Evolutionary conservation across 2,113 vertebrate species (phyloP), one percentile per base, ranked within the genome.

Genomic region (Psilopogon haemacephalus): DNA sequence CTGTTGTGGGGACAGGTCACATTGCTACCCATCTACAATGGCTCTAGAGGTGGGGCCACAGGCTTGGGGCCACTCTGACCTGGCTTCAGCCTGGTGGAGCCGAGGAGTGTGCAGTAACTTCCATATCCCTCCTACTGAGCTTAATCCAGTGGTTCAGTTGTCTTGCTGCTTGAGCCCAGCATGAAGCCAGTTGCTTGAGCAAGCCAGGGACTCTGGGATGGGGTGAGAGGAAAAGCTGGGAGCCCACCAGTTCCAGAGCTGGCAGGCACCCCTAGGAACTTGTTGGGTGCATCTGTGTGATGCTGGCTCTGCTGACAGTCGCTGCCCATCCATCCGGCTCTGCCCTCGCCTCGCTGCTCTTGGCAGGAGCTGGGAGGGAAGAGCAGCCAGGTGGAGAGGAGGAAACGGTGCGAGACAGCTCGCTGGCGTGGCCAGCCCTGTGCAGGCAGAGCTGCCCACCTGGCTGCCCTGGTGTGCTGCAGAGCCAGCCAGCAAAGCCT

Each of bases 301-400:
- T 3, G 1, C 40, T 50, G 35, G 54, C 63, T 4, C 8, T 1
- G 28, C 84, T 5, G 63, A 1, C 86, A 24, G 59, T 2, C 5
- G 5, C 83, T 95, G 90, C 93, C 86, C 92, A 44, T 79, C 94
- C 92, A 64, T 26, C 20, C 85, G 8, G 50, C 0, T 1, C 60
- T 32, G 17, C 89, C 78, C 23, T 71, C 32, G 42, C 91, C 74
- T 84, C 8, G 38, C 55, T 27, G 91, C 89, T 73, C 90, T 88
- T 92, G 93, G 92, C 94, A 93, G 91, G 48, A 59, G 65, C 81
- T 1, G 3, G 72, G 33, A 15, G 0, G 30, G 20, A 65, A 8
- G 87, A 68, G 93, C 90, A 88, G 83, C 83, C 93, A 60, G 90
- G 86, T 84, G 88, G 84, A 65, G 94, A 94, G 92, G 86, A 83